phyloP scores from a whole-genome alignment of 2,888 invertebrate species.

The Cryptocheilus praepositus region DNA sequence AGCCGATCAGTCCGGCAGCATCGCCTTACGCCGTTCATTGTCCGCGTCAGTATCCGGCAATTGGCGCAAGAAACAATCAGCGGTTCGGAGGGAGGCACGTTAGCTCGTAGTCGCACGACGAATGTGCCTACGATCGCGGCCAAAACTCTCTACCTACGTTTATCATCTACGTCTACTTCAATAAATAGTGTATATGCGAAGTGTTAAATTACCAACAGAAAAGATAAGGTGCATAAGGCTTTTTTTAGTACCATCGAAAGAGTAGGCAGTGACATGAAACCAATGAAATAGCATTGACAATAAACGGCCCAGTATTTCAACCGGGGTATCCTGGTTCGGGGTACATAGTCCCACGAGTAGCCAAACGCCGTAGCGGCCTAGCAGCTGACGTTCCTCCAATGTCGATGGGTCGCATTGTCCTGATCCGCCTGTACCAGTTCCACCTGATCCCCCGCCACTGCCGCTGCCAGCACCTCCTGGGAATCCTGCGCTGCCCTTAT shows the following conservation, averaged over 20 bases:
- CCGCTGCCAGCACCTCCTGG: constrained; percentile 74
- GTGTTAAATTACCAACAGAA: constrained; percentile 74
- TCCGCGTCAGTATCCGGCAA: not conserved
- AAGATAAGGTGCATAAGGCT: constrained; percentile 74
- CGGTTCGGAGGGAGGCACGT: too few species aligned
- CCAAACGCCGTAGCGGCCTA: constrained; percentile 98
- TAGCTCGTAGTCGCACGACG: constrained; percentile 12
- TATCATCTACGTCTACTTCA: constrained; percentile 65
- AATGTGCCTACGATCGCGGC: constrained; percentile 65
- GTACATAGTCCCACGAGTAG: constrained; percentile 94
- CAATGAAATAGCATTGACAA: constrained; percentile 98
- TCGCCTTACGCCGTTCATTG: not conserved
- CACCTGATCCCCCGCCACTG: constrained; percentile 71
- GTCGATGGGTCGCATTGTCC: constrained; percentile 68
- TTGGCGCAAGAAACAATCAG: too few species aligned
- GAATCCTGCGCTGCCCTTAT: constrained; percentile 69
- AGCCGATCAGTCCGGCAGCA: constrained; percentile 2
- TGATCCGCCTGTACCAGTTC: constrained; percentile 65
- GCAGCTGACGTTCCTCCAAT: constrained; percentile 90
- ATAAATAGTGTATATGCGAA: constrained; percentile 70
- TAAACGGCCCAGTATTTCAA: constrained; percentile 90
- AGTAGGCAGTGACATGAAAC: constrained; percentile 98
- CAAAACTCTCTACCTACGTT: constrained; percentile 47
- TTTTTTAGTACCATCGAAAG: constrained; percentile 88
- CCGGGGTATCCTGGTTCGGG: constrained; percentile 85